Base-by-base conservation (phyloP, 2,113 vertebrate species). In the Chaetodon trifascialis region DNA sequence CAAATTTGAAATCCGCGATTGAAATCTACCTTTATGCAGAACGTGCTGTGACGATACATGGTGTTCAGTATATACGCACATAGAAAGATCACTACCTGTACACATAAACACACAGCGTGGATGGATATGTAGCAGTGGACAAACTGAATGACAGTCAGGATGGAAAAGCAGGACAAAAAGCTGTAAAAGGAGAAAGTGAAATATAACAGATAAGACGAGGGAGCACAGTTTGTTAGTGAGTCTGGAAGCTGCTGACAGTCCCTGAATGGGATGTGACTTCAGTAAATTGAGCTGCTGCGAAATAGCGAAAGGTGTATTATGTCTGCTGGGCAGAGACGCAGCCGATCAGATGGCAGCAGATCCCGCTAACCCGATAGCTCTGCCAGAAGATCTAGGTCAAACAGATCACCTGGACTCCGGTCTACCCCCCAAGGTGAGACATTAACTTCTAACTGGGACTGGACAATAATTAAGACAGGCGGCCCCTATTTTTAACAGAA, bases 261-360 rank as follows among this genome's bases (percentile, higher is more conserved):
- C 51, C 76, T 78, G 84, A 90, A 80, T 87, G 85, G 87, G 88
- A 91, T 80, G 88, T 75, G 87, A 90, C 87, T 87, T 82, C 80
- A 79, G 89, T 89, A 88, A 90, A 92, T 68, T 83, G 84, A 92
- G 80, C 85, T 73, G 78, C 86, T 54, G 88, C 72, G 82, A 89
- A 91, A 88, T 88, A 6, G 30, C 52, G 59, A 82, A 65, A 16
- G 88, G 92, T 88, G 89, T 91, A 83, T 85, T 72, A 84, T 90
- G 88, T 88, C 92, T 77, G 76, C 73, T 55, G 82, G 80, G 62
- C 86, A 75, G 79, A 68, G 88, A 51, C 73, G 72, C 66, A 23
- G 79, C 77, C 44, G 79, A 87, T 94, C 88, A 76, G 85, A 87
- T 91, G 87, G 88, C 82, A 92, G 38, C 59, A 14, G 89, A 89